A percentile compares a stretch with the other conserved stretches of the same genome.
phyloP scores from a whole-genome alignment of 2,113 vertebrate species.

The Leptosomus discolor region DNA sequence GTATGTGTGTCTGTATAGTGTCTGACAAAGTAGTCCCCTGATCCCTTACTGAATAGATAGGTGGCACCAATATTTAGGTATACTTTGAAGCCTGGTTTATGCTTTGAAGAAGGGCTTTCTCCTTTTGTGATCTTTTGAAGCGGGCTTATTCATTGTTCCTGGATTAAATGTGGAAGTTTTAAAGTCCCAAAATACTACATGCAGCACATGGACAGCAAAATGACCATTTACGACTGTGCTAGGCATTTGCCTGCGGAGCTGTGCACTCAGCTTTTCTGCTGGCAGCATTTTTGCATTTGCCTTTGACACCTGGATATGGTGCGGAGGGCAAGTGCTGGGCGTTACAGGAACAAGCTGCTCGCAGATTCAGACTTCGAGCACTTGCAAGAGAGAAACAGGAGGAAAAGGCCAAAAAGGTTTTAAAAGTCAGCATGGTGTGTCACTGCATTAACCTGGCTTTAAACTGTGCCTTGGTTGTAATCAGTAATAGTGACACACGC shows the following conservation, averaged over 20 bases:
- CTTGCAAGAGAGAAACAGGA: neutral
- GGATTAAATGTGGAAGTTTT: neutral
- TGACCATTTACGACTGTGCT: neutral
- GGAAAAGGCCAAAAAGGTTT: neutral
- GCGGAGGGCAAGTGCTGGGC: neutral
- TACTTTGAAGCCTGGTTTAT: neutral
- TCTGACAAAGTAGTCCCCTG: neutral
- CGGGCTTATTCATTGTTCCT: neutral
- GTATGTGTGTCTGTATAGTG: neutral
- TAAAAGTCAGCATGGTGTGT: neutral
- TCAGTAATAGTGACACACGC: neutral
- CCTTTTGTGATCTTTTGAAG: neutral
- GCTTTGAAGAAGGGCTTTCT: neutral
- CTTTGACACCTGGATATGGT: neutral
- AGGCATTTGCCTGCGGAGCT: neutral
- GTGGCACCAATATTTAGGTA: neutral
- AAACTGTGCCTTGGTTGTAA: fast-evolving
- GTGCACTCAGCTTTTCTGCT: neutral
- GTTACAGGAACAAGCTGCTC: neutral
- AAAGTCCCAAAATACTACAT: neutral
- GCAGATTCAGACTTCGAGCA: neutral
- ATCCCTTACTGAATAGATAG: neutral
- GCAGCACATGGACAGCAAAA: neutral
- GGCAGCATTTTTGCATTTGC: neutral
- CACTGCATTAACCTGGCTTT: neutral